phyloP scores from a whole-genome alignment of 37 sponge, comb jelly and placozoan species.

The Haliclona indistincta region DNA sequence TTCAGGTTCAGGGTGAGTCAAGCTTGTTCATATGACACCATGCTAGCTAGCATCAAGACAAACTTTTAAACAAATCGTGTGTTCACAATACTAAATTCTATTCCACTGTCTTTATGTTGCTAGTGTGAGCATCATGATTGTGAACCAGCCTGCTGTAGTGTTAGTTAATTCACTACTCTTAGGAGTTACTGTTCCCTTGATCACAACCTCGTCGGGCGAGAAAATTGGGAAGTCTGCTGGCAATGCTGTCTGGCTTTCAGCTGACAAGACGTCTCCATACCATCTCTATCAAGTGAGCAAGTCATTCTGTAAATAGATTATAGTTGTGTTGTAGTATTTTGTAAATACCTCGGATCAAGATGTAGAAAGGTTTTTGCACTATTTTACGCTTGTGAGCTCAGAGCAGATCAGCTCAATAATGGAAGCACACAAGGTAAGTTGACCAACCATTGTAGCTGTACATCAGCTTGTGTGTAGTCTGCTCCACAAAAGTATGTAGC shows the following conservation, averaged over 20 bases:
- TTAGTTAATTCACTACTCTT: neutral
- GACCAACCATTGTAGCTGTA: neutral
- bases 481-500: conserved; percentile 39
- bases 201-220: conserved; percentile 55
- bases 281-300: conserved; percentile 67
- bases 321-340: conserved; percentile 13
- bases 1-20: conserved; percentile 60
- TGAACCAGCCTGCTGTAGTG: too few species aligned
- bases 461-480: neutral
- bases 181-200: conserved; percentile 75
- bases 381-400: conserved; percentile 54
- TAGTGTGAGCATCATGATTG: too few species aligned
- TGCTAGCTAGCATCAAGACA: neutral
- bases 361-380: conserved; percentile 40
- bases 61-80: neutral
- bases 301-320: neutral
- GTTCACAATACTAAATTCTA: neutral
- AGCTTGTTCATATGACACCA: neutral
- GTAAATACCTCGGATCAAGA: conserved; percentile 34
- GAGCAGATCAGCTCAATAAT: conserved; percentile 37
- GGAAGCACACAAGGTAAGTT: conserved; percentile 32
- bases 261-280: conserved; percentile 63
- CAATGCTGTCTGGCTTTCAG: conserved; percentile 78
- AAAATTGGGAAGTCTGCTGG: conserved; percentile 81
- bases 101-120: too few species aligned